Conservation (phyloP, 2,797 vertebrate species). For the Alauda arvensis region DNA sequence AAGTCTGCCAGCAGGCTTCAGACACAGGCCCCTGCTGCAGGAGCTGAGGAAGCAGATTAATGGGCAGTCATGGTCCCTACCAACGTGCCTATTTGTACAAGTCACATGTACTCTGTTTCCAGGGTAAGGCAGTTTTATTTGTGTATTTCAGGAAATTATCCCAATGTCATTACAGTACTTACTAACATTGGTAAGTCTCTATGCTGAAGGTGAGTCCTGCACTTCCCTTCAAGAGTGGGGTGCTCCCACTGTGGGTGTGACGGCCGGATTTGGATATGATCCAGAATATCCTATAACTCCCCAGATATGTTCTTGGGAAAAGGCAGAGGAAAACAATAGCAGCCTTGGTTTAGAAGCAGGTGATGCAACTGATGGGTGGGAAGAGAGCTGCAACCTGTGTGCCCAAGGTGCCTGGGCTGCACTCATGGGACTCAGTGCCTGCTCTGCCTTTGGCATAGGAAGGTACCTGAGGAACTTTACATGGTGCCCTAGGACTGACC, state of each 20-base stretch:
- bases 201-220: not conserved
- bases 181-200: not conserved
- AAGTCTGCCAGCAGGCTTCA: not conserved
- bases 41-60: not conserved
- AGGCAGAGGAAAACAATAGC: not conserved
- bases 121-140: not conserved
- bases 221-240: not conserved
- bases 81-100: not conserved
- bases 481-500: not conserved
- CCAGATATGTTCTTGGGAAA: not conserved
- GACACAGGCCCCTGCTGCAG: not conserved
- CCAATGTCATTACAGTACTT: not conserved
- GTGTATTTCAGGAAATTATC: not conserved
- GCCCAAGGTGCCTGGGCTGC: accelerated
- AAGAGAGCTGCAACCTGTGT: accelerated
- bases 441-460: not conserved
- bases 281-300: too few relatives aligned
- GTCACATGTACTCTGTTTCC: accelerated
- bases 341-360: not conserved
- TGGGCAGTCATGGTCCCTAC: not conserved
- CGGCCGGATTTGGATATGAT: not conserved
- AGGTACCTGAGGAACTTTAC: too few relatives aligned
- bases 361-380: accelerated
- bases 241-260: accelerated
- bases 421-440: accelerated